phyloP scores from a whole-genome alignment of 2,888 invertebrate genomes.

The Molorchus minor region DNA sequence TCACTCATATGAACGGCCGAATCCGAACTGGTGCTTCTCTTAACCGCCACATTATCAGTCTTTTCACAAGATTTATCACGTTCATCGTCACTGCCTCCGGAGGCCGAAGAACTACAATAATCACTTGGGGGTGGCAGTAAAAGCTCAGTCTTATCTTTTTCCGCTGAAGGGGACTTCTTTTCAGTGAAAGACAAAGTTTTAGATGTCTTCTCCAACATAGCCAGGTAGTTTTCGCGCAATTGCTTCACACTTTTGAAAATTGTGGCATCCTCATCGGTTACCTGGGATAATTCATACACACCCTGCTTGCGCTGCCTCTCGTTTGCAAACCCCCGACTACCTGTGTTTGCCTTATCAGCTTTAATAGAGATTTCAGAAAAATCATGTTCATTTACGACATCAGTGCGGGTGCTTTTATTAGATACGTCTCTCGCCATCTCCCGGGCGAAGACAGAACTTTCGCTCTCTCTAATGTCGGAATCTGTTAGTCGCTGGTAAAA shows the following conservation, averaged over 20 bases:
- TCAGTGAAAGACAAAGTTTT: constrained; percentile 37
- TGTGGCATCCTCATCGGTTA: constrained; percentile 37
- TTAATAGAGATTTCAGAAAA: constrained; percentile 10
- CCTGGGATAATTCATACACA: constrained; percentile 50
- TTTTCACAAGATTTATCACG: constrained; percentile 48
- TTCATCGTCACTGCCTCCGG: constrained; percentile 59
- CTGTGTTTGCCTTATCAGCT: constrained; percentile 36
- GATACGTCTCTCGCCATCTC: constrained; percentile 47
- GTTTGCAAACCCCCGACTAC: constrained; percentile 32
- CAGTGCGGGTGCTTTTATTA: constrained; percentile 6
- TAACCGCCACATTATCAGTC: constrained; percentile 54
- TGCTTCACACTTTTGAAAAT: constrained; percentile 56
- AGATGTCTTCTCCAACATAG: constrained; percentile 54
- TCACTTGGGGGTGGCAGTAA: constrained; percentile 57
- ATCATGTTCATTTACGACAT: constrained; percentile 4
- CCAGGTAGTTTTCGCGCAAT: constrained; percentile 54
- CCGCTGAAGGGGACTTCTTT: constrained; percentile 3
- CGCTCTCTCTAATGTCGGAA: constrained; percentile 26
- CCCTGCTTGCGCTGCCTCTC: constrained; percentile 56
- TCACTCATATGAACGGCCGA: constrained; percentile 66
- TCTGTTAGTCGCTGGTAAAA: constrained; percentile 52
- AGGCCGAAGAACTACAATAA: constrained; percentile 58
- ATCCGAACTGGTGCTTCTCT: constrained; percentile 64
- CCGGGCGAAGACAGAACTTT: constrained; percentile 18
- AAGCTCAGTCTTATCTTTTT: constrained; percentile 38